phyloP scores from a whole-genome alignment of 2,888 invertebrate species.

The Epirrhoe tristata region DNA sequence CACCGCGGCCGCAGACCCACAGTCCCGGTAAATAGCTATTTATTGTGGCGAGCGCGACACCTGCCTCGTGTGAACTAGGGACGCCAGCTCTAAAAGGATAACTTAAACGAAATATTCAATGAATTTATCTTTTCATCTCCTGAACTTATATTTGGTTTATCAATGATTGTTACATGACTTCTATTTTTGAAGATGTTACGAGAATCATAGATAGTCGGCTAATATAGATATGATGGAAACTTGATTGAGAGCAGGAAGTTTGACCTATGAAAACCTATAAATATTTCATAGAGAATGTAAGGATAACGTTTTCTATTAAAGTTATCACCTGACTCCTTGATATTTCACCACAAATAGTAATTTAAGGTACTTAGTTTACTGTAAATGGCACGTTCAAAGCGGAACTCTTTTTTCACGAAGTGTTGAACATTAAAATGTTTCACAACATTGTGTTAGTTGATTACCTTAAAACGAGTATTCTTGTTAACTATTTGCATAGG shows the following conservation, averaged over 20 bases:
- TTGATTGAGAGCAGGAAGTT: too few relatives aligned
- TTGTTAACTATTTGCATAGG: too few relatives aligned
- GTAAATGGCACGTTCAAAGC: slow-evolving; percentile 24
- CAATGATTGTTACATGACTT: too few relatives aligned
- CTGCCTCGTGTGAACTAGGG: slow-evolving; percentile 62
- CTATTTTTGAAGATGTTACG: too few relatives aligned
- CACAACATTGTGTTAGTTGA: not conserved
- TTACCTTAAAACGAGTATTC: too few relatives aligned
- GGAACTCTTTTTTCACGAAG: slow-evolving; percentile 37
- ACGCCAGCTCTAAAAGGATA: slow-evolving; percentile 48
- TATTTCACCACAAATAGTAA: not conserved
- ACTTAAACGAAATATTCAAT: slow-evolving; percentile 21
- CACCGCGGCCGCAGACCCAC: slow-evolving; percentile 64
- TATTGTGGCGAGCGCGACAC: slow-evolving; percentile 76
- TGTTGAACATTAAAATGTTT: not conserved
- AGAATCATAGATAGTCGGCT: too few relatives aligned
- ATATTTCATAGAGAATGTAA: too few relatives aligned
- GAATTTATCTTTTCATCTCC: slow-evolving; percentile 10
- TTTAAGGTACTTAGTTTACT: not conserved
- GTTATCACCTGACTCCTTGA: slow-evolving; percentile 11
- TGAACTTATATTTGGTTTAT: not conserved
- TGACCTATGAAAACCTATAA: too few relatives aligned
- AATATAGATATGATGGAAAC: too few relatives aligned
- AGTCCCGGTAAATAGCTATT: slow-evolving; percentile 75
- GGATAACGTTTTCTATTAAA: not conserved